Base-by-base conservation (phyloP, 2,113 vertebrate species). In the Petromus typicus region DNA sequence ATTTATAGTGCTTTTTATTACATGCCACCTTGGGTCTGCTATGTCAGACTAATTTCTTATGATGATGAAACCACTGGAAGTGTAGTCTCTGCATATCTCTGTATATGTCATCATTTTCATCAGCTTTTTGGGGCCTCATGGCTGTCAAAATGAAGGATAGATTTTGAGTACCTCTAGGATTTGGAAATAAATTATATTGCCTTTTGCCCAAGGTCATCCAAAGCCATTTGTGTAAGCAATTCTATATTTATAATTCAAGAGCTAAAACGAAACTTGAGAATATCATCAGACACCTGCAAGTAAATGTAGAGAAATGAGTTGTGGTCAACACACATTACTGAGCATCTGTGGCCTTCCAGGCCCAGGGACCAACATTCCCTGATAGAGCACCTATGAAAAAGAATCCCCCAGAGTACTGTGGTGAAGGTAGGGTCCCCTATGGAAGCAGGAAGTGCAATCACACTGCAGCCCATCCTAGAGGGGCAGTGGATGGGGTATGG, bases 201-300 rank as follows among this genome's bases (percentile, higher is more conserved):
- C 66, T 91, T 91, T 94, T 78, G 66, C 54, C 59, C 54, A 75
- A 93, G 89, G 83, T 94, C 75, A 86, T 82, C 87, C 66, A 78
- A 86, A 83, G 71, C 66, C 63, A 54, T 82, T 69, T 45, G 45
- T 71, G 27, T 23, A 84, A 92, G 69, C 23, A n/a, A 17, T 18
- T 91, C 73, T 89, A 4, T 32, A 14, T 45, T 13, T 48, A 30
- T 59, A 71, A 45, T 12, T 81, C 0, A 67, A n/a, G 34, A 61
- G 14, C 37, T 64, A 13, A 9, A 54, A 54, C 30, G 69, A 67
- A 85, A 63, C 57, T 56, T 87, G 59, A 51, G 45, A 81, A 22
- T 30, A 63, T 30, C 34, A 43, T 73, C 37, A 34, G n/a, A 20
- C 17, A 4, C 2, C 20, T 64, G 17, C 61, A 69, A 43, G 51